Conservation (phyloP, 2,797 vertebrate species). For the Epinephelus awoara region DNA sequence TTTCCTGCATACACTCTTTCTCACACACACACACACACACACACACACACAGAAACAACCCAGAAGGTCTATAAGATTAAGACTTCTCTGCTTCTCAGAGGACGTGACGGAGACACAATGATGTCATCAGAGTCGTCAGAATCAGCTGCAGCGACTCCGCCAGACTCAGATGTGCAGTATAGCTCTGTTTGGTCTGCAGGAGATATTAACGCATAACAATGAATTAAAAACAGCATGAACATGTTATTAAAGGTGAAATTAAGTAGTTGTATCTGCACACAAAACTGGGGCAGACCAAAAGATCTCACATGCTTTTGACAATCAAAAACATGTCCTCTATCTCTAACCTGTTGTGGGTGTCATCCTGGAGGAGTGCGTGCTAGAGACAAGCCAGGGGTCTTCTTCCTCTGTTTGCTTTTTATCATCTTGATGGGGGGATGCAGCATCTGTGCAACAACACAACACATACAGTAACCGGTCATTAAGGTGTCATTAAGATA, state of each 20-base stretch:
- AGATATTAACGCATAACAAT: not conserved
- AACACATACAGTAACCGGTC: not conserved
- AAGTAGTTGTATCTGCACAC: not conserved
- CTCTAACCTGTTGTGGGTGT: constrained; percentile 58
- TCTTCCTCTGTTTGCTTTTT: constrained; percentile 35
- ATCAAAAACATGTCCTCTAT: not conserved
- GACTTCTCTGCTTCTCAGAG: constrained; percentile 79
- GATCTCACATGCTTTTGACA: not conserved
- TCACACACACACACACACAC: not conserved
- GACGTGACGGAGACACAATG: constrained; percentile 83
- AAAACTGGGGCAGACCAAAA: not conserved
- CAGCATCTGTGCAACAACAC: constrained; percentile 44
- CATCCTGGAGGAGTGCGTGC: constrained; percentile 24
- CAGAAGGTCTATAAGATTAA: constrained; percentile 53
- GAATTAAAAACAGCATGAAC: not conserved
- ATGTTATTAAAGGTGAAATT: not conserved
- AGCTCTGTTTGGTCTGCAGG: constrained; percentile 62
- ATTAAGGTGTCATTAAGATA: not conserved
- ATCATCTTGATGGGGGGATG: constrained; percentile 8
- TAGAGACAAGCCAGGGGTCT: constrained; percentile 11
- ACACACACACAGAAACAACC: not conserved
- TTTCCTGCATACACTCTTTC: not conserved
- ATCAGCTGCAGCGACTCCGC: constrained; percentile 65
- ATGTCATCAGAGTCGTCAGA: constrained; percentile 93
- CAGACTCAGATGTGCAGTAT: not conserved